Base-by-base conservation (phyloP, 2,797 vertebrate species). In the Zalophus californianus region DNA sequence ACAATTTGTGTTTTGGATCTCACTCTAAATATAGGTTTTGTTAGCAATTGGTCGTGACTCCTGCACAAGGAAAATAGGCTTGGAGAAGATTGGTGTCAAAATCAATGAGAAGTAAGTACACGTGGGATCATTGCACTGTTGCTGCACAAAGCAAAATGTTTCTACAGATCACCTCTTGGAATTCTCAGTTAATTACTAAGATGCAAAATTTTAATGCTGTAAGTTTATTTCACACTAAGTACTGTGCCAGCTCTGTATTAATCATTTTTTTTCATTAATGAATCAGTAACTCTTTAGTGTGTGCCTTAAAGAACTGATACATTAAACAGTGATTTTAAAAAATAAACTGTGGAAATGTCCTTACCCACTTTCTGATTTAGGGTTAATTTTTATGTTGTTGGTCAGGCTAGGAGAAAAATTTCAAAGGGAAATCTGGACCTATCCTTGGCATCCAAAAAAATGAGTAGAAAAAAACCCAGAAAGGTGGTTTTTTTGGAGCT, bases 1-100 rank as follows among this genome's bases (percentile, higher is more conserved):
- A 58, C 21, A 27, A 27, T 78, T 82, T 84, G 27, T 77, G 18
- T 44, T 62, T 0, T 32, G 94, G 16, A 41, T 84, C 0, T 62
- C 32, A 90, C 50, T 94, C 25, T 87, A 70, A 95, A 97, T 97
- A 48, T 86, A 99, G 99, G 99, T 99, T 95, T 98, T 99, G 98
- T 98, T 99, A 93, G 99, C 99, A 1, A 98, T 99, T 88, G 99
- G 99, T 52, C 99, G 99, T 96, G 99, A 99, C 27, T 99, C 99
- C 0, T 99, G 99, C 98, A 99, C 99, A 9, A 99, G 98, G 97
- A 99, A 99, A 94, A 99, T 99, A n/a, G 99, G 99, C 75, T 99
- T 99, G 90, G 99, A 99, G 72, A 99, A 98, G 73, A 98, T 98
- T 0, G 99, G 99, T 78, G 99, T 99, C 97, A 99, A 98, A 97